Base-by-base conservation (phyloP, 2,797 vertebrate genomes). In the Heterohyrax brucei region DNA sequence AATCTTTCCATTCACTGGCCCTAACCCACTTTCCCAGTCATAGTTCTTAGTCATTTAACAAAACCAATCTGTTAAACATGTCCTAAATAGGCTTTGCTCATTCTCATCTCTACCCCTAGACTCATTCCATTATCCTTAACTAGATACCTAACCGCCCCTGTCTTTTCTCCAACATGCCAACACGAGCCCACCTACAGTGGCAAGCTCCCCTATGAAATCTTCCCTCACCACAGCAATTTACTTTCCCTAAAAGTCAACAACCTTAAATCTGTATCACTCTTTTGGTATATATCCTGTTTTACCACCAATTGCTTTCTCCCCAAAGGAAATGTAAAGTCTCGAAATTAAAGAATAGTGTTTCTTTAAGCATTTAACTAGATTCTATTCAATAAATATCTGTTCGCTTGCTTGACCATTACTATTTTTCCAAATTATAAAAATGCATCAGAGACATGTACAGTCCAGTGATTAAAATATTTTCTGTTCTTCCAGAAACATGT, bases 391-490 rank as follows among this genome's bases (percentile, higher is more conserved):
- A 88, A 92, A 56, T 48, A 87, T 62, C 44, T 86, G 59, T 70
- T 87, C 48, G 39, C 79, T 13, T 85, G 44, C 22, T 79, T 78
- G 10, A 66, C 8, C 33, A 82, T 87, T 78, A 68, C 80, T 89
- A 86, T 91, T 72, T 59, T 1, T 39, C 24, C 56, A 61, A 56
- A 77, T 84, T 90, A 76, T 21, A 87, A 81, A 95, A 89, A 91
- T 73, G 14, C n/a, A 94, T 66, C 46, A 93, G 77, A 97, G 56
- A 86, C 46, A 61, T 44, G 61, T 16, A 73, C 75, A 90, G 56
- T 61, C 46, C 33, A 81, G 61, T 76, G 66, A 92, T 0, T 80
- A 79, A 96, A 94, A 80, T 95, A 78, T 33, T 87, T 94, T 88
- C 59, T 87, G 61, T 79, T 91, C 50, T 84, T 21, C 86, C 94